phyloP scores from a whole-genome alignment of 1,140 invertebrate genomes.

The Portunus trituberculatus region DNA sequence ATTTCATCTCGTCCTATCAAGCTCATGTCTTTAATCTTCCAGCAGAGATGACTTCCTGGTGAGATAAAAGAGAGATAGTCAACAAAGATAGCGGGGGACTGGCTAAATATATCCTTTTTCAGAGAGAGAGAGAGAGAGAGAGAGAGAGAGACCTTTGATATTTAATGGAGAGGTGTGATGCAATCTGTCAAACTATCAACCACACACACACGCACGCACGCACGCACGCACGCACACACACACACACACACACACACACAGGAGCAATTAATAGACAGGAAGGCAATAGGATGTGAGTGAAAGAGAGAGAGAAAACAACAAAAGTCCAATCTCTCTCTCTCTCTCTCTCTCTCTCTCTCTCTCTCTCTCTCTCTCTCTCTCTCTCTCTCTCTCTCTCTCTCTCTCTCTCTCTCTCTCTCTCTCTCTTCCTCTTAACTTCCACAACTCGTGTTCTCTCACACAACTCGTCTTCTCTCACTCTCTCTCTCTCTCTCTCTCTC shows the following conservation, averaged over 20 bases:
- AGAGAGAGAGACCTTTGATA: neutral
- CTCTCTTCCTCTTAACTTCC: no score
- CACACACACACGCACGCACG: neutral
- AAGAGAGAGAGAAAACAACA: no score
- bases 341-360: neutral
- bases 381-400: neutral
- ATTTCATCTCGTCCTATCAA: no score
- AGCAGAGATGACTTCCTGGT: no score
- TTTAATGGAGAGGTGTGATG: no score
- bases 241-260: neutral
- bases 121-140: no score
- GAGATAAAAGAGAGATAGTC: no score
- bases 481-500: neutral
- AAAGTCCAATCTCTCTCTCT: neutral
- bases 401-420: no score
- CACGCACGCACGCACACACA: neutral
- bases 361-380: neutral
- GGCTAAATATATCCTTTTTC: neutral
- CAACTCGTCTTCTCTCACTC: neutral
- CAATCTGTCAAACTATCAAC: no score
- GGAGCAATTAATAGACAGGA: neutral
- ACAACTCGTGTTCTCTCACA: neutral
- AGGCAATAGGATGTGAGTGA: no score
- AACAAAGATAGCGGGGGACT: no score
- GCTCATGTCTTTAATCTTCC: no score